Percentiles rank a stretch among this genome's conserved stretches.
phyloP scores from a whole-genome alignment of 2,888 invertebrate genomes.

The Drosophila yooni region DNA sequence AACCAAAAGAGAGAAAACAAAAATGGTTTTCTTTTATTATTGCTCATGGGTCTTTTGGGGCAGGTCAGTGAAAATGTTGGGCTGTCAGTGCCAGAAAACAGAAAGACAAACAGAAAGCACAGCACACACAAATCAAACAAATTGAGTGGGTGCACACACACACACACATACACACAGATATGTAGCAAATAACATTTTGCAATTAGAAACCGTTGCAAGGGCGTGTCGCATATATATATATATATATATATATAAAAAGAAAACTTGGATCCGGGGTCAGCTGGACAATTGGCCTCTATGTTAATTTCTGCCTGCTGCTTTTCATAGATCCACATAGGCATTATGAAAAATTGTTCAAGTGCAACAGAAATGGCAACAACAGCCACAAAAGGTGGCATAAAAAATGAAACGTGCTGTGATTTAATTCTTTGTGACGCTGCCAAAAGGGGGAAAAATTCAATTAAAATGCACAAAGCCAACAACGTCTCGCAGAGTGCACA shows the following conservation, averaged over 20 bases:
- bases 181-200: conserved; percentile 22
- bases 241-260: background rate
- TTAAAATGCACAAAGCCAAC: conserved; percentile 75
- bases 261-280: conserved; percentile 44
- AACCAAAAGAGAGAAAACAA: conserved; percentile 34
- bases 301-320: conserved; percentile 61
- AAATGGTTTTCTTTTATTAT: conserved; percentile 14
- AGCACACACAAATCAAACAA: conserved; percentile 61
- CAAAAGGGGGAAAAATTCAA: conserved; percentile 65
- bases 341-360: conserved; percentile 75
- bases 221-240: conserved; percentile 41
- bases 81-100: conserved; percentile 40
- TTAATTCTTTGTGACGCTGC: conserved; percentile 72
- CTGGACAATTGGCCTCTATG: conserved; percentile 68
- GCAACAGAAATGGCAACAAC: conserved; percentile 49
- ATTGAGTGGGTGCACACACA: conserved; percentile 15
- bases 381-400: conserved; percentile 9
- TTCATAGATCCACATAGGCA: conserved; percentile 50
- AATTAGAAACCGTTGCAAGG: conserved; percentile 55
- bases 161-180: background rate
- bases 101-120: conserved; percentile 47
- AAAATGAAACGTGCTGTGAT: conserved; percentile 68
- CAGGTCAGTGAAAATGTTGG: conserved; percentile 64
- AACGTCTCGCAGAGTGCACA: conserved; percentile 64
- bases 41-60: conserved; percentile 38